Conservation (phyloP, 2,797 vertebrate genomes). For the Nasua narica region DNA sequence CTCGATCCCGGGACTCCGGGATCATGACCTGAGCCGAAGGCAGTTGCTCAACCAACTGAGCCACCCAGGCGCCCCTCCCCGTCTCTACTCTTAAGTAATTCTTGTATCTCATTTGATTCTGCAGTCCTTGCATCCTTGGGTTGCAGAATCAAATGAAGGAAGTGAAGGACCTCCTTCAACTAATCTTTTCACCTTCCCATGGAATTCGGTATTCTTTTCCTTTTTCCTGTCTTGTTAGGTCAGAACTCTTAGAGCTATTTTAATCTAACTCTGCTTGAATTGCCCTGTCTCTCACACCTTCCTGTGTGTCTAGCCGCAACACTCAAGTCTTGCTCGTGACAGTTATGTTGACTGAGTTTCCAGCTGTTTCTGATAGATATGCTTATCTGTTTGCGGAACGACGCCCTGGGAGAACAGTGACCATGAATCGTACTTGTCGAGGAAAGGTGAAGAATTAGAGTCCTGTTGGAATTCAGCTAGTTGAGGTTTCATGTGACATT, state of each 20-base stretch:
- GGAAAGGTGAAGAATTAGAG: neutral
- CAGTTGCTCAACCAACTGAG: no score
- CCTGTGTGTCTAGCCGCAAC: neutral
- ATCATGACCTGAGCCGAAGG: no score
- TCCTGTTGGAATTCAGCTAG: neutral
- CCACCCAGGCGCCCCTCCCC: no score
- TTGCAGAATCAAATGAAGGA: neutral
- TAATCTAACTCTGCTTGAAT: neutral
- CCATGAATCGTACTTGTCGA: neutral
- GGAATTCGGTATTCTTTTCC: neutral
- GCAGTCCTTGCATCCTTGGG: neutral
- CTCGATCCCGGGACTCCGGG: no score
- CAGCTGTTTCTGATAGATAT: neutral
- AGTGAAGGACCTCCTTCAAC: neutral
- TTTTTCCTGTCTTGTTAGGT: neutral
- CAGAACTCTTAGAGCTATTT: neutral
- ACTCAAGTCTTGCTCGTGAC: neutral
- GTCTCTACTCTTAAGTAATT: neutral
- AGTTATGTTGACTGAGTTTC: neutral
- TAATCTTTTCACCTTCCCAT: neutral
- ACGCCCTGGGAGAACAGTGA: neutral
- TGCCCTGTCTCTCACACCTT: neutral
- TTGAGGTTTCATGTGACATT: neutral
- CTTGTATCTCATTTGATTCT: neutral
- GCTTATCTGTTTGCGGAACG: neutral